phyloP scores from a whole-genome alignment of 1,140 invertebrate genomes.

The Drosophila serrata region DNA sequence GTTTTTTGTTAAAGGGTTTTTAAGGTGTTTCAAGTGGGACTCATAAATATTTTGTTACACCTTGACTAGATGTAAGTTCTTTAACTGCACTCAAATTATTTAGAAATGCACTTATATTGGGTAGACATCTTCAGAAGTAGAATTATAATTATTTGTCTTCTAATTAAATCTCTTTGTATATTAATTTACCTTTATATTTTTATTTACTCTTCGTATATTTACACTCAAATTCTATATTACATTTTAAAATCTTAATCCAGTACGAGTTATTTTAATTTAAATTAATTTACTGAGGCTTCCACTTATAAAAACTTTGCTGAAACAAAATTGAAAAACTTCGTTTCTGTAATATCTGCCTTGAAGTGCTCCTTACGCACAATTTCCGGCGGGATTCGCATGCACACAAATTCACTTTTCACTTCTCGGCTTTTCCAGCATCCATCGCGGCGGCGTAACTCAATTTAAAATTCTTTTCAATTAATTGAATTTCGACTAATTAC shows the following conservation, averaged over 20 bases:
- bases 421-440: slow-evolving; percentile 26
- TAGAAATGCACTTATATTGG: neutral
- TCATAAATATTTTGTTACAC: neutral
- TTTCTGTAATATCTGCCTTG: neutral
- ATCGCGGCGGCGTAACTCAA: slow-evolving; percentile 38
- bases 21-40: neutral
- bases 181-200: neutral
- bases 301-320: slow-evolving; percentile 6
- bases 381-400: slow-evolving; percentile 31
- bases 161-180: neutral
- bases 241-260: neutral
- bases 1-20: neutral
- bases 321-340: slow-evolving; percentile 17
- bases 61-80: neutral
- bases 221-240: neutral
- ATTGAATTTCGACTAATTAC: slow-evolving; percentile 70
- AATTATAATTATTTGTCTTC: neutral
- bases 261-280: neutral
- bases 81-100: neutral
- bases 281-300: slow-evolving; percentile 17
- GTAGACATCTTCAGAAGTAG: neutral
- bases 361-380: slow-evolving; percentile 26
- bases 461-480: slow-evolving; percentile 56
- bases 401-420: slow-evolving; percentile 39
- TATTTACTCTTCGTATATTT: neutral